Percentiles rank a stretch among this genome's conserved stretches.
These are phyloP conservation scores for Pantherophis guttatus DNA, from an alignment of 2,113 vertebrate genomes.

Conservation along the genomic window DNA sequence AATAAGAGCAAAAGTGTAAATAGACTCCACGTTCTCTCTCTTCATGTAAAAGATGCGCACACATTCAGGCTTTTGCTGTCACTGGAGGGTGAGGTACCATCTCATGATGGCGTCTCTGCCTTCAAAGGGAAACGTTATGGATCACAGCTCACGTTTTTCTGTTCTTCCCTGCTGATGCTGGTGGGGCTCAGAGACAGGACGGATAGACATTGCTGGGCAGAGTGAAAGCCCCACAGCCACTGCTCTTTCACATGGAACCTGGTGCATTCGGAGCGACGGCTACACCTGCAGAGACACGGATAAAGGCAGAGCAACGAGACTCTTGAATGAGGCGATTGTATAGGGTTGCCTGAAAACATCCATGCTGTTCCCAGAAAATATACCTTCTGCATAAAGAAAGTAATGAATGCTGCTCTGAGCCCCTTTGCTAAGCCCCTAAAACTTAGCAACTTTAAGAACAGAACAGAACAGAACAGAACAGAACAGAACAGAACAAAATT, in stretches of 20 bases:
- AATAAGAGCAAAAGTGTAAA: neutral
- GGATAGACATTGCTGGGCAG: conserved; percentile 80
- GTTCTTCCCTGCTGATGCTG: conserved; percentile 89
- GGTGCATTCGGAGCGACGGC: conserved; percentile 77
- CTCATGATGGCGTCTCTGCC: neutral
- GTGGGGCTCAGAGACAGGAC: conserved; percentile 81
- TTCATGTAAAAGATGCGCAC: neutral
- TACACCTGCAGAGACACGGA: conserved; percentile 73
- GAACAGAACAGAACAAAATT: neutral
- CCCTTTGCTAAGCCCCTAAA: neutral
- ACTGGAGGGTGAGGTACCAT: neutral
- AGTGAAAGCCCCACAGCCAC: conserved; percentile 96
- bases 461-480: neutral
- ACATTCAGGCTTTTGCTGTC: neutral
- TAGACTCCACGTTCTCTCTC: neutral
- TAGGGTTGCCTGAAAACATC: neutral
- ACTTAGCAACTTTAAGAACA: neutral
- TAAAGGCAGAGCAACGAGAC: neutral
- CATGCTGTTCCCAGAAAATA: neutral
- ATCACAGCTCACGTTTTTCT: conserved; percentile 73
- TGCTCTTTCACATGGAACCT: conserved; percentile 75
- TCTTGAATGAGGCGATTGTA: neutral
- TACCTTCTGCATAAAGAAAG: neutral
- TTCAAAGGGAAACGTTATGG: neutral
- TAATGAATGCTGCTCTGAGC: neutral